Base-by-base conservation (phyloP, 2,888 invertebrate genomes). In the Vanessa cardui region DNA sequence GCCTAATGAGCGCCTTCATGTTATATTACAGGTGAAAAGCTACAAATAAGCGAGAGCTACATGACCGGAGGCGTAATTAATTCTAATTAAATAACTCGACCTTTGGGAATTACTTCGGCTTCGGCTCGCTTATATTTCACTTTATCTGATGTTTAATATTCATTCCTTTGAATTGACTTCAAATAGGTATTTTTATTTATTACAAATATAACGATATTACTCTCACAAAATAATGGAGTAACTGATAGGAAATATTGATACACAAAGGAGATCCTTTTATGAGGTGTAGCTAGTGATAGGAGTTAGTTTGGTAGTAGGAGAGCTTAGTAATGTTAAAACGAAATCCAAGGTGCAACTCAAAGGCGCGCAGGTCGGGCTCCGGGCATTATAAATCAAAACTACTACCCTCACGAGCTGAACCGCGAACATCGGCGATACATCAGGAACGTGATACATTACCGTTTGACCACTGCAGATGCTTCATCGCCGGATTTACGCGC, bases 341-440 rank as follows among this genome's bases (percentile, higher is more conserved):
- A 26, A 59, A 59, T 59, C 21, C 44, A 44, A 67, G 50, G 62
- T 56, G 50, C 46, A 52, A 68, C 59, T 61, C 61, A 49, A 69
- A 68, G 63, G 60, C 66, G 26, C 59, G 68, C 68, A 66, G 56
- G 58, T 58, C 65, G 39, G 60, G 47, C 39, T 20, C 50, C 65
- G 68, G 49, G 44, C 59, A 16, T 18, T 62, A 60, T 70, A 68
- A 70, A 70, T 70, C 68, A 71, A 64, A 47, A 66, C 71, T 62
- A 66, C 68, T 66, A 46, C 64, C 62, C 58, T 62, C 66, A 62
- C 66, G 66, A 66, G 31, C 61, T 18, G 21, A 16, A 7, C 26
- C 47, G 21, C 58, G 49, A 54, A 62, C 62, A 39, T 49, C 62
- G 61, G 44, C 63, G 61, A 65, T 68, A 60, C 62, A 65, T 71